Evolutionary conservation across 1,140 invertebrate species (phyloP), one percentile per base, ranked within the genome.

Genomic region (Sycophaga agraensis): DNA sequence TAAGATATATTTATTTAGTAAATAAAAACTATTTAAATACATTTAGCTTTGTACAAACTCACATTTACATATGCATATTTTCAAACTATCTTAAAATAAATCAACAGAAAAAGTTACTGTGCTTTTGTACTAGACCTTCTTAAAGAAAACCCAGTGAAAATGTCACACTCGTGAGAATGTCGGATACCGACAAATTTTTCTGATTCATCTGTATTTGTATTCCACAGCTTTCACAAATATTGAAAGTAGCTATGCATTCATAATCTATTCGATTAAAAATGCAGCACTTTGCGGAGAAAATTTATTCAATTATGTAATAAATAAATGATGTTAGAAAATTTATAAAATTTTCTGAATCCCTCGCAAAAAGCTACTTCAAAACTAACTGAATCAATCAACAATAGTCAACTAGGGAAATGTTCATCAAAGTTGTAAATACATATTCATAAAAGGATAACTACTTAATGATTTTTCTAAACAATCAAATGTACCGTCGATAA

Each of bases 101-200:
- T 42, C 14, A 42, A 28, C 24, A 42, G 42, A 39, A 39, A 31
- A 17, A 43, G 24, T 39, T 37, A 54, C n/a, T 39, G 48, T 60
- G 49, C 8, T 19, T 53, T 53, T 46, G 35, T 46, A 17, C 14
- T 46, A 21, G 49, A 50, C 9, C 1, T 19, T 43, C 8, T 17
- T 14, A 59, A 21, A 26, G 21, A 46, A 31, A 42, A 51, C 19
- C 4, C 17, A 34, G 50, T 37, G n/a, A 48, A 31, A 39, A 60
- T 26, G 39, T 49, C 49, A 24, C 39, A 24, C 16, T 50, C 35
- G 22, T 14, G 17, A 31, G 5, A 24, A 21, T 53, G 59, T 61
- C 50, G 59, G 59, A 61, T 61, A 61, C 50, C 59, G 59, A 54
- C 50, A 53, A 60, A 53, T 50, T 42, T 40, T 28, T 31, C 21